Evolutionary conservation across 1,140 invertebrate genomes (phyloP).

Genomic region (Rhyacophila brunnea): DNA sequence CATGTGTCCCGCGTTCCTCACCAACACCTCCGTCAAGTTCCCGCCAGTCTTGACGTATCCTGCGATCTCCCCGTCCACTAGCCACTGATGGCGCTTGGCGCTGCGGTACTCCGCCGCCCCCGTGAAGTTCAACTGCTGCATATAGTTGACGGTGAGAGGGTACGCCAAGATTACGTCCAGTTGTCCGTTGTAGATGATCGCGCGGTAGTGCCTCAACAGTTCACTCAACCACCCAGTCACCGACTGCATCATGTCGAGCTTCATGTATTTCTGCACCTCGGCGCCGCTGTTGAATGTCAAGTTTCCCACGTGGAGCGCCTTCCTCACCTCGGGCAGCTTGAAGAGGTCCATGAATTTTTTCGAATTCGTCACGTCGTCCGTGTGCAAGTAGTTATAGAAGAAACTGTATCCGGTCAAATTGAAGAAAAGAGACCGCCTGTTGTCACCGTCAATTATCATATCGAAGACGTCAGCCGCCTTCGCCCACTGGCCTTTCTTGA

Average conservation of each 20-base stretch:
- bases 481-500: constrained; percentile 61
- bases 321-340: constrained; percentile 60
- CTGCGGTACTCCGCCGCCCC: constrained; percentile 64
- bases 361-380: constrained; percentile 47
- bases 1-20: constrained; percentile 83
- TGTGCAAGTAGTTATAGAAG: constrained; percentile 78
- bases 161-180: constrained; percentile 84
- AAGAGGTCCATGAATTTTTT: constrained; percentile 59
- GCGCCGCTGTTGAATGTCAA: constrained; percentile 62
- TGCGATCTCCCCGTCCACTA: constrained; percentile 67
- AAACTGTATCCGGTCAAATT: constrained; percentile 77
- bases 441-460: constrained; percentile 68
- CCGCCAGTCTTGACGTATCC: constrained; percentile 74
- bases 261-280: constrained; percentile 67
- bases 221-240: constrained; percentile 73
- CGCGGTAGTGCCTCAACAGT: constrained; percentile 66
- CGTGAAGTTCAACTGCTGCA: constrained; percentile 67
- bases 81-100: constrained; percentile 67
- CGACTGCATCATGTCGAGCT: constrained; percentile 80
- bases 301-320: constrained; percentile 81
- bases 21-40: constrained; percentile 76
- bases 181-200: constrained; percentile 79
- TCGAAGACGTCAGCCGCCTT: constrained; percentile 73
- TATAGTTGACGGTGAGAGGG: constrained; percentile 71
- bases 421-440: constrained; percentile 68